Evolutionary conservation across 2,888 invertebrate species (phyloP).

Genomic region (Punctoribates punctum): DNA sequence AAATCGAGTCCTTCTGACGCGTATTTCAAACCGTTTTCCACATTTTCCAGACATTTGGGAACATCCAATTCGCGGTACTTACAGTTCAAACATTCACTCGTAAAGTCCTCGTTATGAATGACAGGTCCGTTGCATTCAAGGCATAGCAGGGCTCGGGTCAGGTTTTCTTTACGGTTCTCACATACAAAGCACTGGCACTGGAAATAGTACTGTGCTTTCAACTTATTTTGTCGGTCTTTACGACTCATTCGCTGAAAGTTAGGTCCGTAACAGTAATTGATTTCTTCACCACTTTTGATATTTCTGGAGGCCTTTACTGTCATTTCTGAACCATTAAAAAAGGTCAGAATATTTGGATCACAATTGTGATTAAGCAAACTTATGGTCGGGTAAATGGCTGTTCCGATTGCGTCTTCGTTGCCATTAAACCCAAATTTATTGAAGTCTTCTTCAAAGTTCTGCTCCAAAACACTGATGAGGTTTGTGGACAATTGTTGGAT

Average conservation of each 20-base stretch:
- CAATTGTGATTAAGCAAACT: slow-evolving; percentile 93
- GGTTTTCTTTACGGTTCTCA: slow-evolving; percentile 44
- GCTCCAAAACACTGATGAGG: slow-evolving; percentile 39
- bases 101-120: slow-evolving; percentile 34
- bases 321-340: slow-evolving; percentile 52
- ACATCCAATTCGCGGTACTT: slow-evolving; percentile 23
- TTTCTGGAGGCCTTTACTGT: slow-evolving; percentile 26
- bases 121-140: slow-evolving; percentile 39
- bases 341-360: slow-evolving; percentile 71
- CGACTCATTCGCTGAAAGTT: slow-evolving; percentile 65
- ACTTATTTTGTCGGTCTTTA: slow-evolving; percentile 61
- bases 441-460: slow-evolving; percentile 27
- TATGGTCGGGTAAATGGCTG: slow-evolving; percentile 78
- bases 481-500: slow-evolving; percentile 66
- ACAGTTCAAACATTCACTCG: slow-evolving; percentile 33
- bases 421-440: not conserved
- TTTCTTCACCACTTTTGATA: slow-evolving; percentile 38
- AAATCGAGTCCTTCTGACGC: slow-evolving; percentile 13
- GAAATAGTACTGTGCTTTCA: slow-evolving; percentile 73
- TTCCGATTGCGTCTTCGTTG: slow-evolving; percentile 62
- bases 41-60: slow-evolving; percentile 1
- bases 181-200: slow-evolving; percentile 72
- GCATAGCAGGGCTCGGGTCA: slow-evolving; percentile 36
- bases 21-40: not conserved
- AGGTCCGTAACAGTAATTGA: slow-evolving; percentile 57